Conservation (phyloP, 2,888 invertebrate genomes). For the Petrolisthes cinctipes region DNA sequence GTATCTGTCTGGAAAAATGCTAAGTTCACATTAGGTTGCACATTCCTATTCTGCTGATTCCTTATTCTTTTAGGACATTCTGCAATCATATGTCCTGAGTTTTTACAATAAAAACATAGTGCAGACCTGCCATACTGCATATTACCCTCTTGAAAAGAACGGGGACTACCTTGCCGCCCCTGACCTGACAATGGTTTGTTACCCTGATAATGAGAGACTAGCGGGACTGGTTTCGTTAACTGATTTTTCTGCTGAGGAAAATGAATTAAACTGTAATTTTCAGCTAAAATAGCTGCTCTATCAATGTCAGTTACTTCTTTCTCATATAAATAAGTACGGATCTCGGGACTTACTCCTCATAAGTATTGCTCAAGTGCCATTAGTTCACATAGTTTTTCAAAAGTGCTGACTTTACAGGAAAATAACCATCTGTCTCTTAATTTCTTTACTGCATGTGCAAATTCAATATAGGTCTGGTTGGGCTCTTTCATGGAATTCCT, state of each 20-base stretch:
- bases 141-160: too few species aligned
- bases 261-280: neutral
- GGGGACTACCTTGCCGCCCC: too few species aligned
- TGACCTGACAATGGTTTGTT: too few species aligned
- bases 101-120: neutral
- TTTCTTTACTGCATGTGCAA: neutral
- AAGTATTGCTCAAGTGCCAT: too few species aligned
- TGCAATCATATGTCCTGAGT: neutral
- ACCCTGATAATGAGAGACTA: too few species aligned
- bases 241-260: neutral
- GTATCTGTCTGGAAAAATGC: too few species aligned
- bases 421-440: neutral
- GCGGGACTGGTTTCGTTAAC: neutral
- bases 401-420: neutral
- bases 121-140: neutral
- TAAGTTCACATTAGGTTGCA: too few species aligned
- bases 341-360: too few species aligned
- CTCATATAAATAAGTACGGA: conserved; percentile 7
- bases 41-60: neutral
- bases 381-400: too few species aligned
- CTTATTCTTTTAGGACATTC: neutral
- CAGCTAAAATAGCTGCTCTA: neutral
- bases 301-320: conserved; percentile 8
- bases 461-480: neutral
- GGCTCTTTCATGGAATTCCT: neutral